These are phyloP conservation scores for Corydoras maculifer DNA, from an alignment of 2,113 vertebrate genomes.

Conservation along the genomic window DNA sequence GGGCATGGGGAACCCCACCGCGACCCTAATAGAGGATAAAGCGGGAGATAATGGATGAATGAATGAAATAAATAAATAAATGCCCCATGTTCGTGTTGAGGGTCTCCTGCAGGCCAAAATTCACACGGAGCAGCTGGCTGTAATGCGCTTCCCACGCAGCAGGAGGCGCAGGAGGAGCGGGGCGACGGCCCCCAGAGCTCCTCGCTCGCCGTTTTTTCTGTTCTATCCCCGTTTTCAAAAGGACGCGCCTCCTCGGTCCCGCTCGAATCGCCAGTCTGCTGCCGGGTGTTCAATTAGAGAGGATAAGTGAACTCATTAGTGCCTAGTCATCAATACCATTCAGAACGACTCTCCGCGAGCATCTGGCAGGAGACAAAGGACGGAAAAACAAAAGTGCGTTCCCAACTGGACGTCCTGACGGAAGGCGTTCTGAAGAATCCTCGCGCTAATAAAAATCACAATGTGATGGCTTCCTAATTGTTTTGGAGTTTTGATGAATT, in stretches of 20 bases:
- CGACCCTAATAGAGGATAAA: too few species aligned
- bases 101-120: slow-evolving; percentile 22
- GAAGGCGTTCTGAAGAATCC: slow-evolving; percentile 2
- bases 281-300: slow-evolving; percentile 68
- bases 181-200: neutral
- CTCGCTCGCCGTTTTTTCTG: neutral
- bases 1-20: too few species aligned
- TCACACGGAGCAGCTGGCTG: slow-evolving; percentile 7
- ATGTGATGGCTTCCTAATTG: neutral
- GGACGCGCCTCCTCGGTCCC: neutral
- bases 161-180: neutral
- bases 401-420: slow-evolving; percentile 4
- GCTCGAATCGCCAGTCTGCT: slow-evolving; percentile 47
- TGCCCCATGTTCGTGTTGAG: neutral
- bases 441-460: neutral
- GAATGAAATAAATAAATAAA: neutral
- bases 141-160: neutral
- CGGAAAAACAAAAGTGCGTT: slow-evolving; percentile 18
- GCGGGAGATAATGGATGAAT: too few species aligned
- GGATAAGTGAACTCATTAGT: slow-evolving; percentile 70
- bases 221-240: neutral
- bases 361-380: slow-evolving; percentile 14
- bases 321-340: slow-evolving; percentile 64
- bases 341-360: slow-evolving; percentile 9
- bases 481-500: neutral